Percentiles rank a stretch among this genome's conserved stretches.
Conservation (phyloP, 1,140 invertebrate genomes). For the Drosophila ananassae region DNA sequence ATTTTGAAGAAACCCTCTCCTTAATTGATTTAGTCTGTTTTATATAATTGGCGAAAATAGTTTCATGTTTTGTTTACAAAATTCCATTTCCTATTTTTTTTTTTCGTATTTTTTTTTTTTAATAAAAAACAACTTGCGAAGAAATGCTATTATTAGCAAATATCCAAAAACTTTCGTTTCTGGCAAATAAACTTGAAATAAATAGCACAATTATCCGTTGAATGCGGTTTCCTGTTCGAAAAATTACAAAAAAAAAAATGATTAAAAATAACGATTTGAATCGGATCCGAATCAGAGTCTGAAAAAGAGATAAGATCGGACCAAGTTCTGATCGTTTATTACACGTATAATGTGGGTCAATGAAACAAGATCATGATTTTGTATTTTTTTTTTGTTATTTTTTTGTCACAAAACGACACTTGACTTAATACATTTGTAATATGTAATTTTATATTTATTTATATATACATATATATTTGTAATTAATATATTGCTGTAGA, state of each 20-base stretch:
- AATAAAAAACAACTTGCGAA: neutral
- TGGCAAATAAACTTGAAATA: neutral
- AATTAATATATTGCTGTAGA: conserved; percentile 30
- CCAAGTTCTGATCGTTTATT: conserved; percentile 42
- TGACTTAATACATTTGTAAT: conserved; percentile 3
- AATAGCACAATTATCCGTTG: neutral
- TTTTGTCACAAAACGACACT: conserved; percentile 29
- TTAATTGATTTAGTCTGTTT: neutral
- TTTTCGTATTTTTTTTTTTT: neutral
- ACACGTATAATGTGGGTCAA: conserved; percentile 54
- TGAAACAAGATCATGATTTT: conserved; percentile 58
- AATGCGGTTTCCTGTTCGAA: conserved; percentile 8
- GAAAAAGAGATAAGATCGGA: conserved; percentile 31
- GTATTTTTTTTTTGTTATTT: conserved; percentile 15
- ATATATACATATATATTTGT: neutral
- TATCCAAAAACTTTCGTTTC: neutral
- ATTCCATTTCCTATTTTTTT: neutral
- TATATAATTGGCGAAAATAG: no score
- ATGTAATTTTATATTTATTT: neutral
- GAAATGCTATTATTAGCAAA: neutral
- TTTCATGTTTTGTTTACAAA: neutral
- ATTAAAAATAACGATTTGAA: neutral
- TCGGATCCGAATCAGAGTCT: conserved; percentile 2
- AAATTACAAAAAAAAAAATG: conserved; percentile 1
- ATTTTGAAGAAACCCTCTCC: neutral